phyloP scores from a whole-genome alignment of 2,113 vertebrate species.

The Numenius arquata region DNA sequence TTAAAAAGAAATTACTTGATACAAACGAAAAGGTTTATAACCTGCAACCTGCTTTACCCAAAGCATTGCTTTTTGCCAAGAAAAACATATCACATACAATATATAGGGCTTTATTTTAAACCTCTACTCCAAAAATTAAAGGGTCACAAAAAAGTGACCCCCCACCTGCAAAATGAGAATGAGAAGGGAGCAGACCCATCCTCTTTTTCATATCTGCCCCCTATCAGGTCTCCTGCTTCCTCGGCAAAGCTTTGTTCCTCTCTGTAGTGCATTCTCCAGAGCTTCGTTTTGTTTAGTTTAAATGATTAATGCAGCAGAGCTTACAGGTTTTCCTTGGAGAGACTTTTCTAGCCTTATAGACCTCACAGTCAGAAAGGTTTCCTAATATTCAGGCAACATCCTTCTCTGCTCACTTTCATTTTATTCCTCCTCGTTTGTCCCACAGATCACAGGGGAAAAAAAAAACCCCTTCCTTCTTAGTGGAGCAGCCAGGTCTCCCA shows the following conservation, averaged over 20 bases:
- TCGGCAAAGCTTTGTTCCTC: neutral
- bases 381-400: slow-evolving; percentile 9
- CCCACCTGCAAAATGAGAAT: neutral
- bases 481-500: neutral
- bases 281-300: slow-evolving; percentile 24
- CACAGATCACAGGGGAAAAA: neutral
- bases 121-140: neutral
- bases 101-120: neutral
- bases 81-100: neutral
- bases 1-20: slow-evolving; percentile 55
- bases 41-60: slow-evolving; percentile 10
- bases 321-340: slow-evolving; percentile 43
- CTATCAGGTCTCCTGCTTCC: neutral
- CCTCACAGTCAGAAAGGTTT: slow-evolving; percentile 28
- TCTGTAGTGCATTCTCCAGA: slow-evolving; percentile 13
- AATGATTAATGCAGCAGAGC: slow-evolving; percentile 50
- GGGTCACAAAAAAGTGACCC: neutral
- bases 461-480: neutral
- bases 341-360: neutral
- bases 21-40: slow-evolving; percentile 54
- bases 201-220: neutral
- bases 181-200: neutral
- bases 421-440: neutral
- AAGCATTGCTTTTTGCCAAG: slow-evolving; percentile 5
- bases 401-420: neutral